Percentiles rank a stretch among this genome's conserved stretches.
phyloP scores from a whole-genome alignment of 2,888 invertebrate genomes.

The Erpobdella octoculata region DNA sequence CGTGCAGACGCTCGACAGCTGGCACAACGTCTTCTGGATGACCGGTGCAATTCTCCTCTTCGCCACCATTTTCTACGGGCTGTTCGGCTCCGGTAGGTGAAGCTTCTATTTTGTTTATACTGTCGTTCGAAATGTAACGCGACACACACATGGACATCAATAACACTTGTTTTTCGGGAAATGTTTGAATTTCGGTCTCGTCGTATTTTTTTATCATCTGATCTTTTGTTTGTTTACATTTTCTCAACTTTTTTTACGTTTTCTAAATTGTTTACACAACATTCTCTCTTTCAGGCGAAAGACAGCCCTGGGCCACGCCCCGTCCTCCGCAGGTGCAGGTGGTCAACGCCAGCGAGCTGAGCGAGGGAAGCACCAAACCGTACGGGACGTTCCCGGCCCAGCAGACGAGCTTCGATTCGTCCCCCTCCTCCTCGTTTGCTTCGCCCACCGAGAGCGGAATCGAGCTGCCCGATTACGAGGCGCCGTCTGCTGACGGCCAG shows the following conservation, averaged over 20 bases:
- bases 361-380: conserved; percentile 21
- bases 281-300: conserved; percentile 31
- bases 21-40: conserved; percentile 39
- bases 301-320: conserved; percentile 36
- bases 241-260: too few relatives aligned
- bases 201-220: too few relatives aligned
- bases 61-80: conserved; percentile 36
- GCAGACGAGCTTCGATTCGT: conserved; percentile 26
- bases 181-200: too few relatives aligned
- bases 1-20: conserved; percentile 34
- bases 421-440: too few relatives aligned
- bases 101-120: not conserved
- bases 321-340: conserved; percentile 17
- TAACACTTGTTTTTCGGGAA: too few relatives aligned
- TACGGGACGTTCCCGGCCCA: conserved; percentile 36
- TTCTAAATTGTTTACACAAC: too few relatives aligned
- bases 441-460: too few relatives aligned
- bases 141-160: too few relatives aligned
- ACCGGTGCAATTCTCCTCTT: conserved; percentile 35
- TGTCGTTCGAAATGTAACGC: too few relatives aligned
- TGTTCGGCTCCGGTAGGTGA: conserved; percentile 39
- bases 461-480: too few relatives aligned
- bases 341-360: conserved; percentile 22
- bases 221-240: too few relatives aligned
- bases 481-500: too few relatives aligned